Conservation (phyloP, 2,797 vertebrate species). For the Lepilemur ruficaudatus region DNA sequence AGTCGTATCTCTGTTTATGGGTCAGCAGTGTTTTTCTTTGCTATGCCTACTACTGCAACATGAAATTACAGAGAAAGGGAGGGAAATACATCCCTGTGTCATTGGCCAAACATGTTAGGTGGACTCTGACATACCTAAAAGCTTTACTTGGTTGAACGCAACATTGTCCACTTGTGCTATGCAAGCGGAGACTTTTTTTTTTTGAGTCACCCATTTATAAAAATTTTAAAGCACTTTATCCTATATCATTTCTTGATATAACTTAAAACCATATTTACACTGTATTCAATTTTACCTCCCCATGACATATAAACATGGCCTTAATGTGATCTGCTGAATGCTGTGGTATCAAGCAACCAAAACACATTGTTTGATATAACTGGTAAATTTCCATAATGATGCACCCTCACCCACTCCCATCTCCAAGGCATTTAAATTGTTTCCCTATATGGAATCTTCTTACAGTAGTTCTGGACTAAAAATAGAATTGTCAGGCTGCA, state of each 20-base stretch:
- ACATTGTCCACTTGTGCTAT: background rate
- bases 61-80: background rate
- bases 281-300: background rate
- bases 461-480: conserved; percentile 48
- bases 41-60: background rate
- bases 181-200: background rate
- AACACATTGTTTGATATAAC: background rate
- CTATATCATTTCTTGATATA: background rate
- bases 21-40: background rate
- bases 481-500: conserved; percentile 8
- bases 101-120: background rate
- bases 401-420: background rate
- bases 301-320: background rate
- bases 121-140: background rate
- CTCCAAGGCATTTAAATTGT: conserved; percentile 26
- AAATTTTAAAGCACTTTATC: background rate
- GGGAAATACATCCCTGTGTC: background rate
- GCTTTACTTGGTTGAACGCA: background rate
- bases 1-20: background rate
- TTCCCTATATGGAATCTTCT: conserved; percentile 45
- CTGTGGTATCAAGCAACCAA: background rate
- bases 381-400: conserved; percentile 8
- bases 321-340: background rate
- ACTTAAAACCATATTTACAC: background rate
- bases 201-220: background rate